These are phyloP conservation scores for Epirrhoe alternata DNA, from an alignment of 2,888 invertebrate genomes.

Conservation along the genomic window DNA sequence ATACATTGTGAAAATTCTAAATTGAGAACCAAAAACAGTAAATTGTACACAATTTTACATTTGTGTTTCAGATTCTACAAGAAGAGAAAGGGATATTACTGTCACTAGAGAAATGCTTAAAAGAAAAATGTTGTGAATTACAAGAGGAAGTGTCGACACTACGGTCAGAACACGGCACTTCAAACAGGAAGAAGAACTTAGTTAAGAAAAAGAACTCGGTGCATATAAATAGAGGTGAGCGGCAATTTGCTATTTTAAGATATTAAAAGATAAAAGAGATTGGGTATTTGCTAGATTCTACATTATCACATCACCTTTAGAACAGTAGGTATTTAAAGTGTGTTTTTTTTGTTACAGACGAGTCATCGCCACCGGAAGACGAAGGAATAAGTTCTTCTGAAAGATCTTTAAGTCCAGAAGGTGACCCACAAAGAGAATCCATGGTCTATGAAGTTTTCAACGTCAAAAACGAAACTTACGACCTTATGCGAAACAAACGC, in stretches of 20 bases:
- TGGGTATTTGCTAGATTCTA: too few relatives aligned
- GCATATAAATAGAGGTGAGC: constrained; percentile 77
- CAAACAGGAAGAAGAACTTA: constrained; percentile 79
- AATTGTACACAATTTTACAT: background rate
- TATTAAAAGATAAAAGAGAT: background rate
- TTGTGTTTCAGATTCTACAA: constrained; percentile 86
- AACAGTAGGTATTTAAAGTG: background rate
- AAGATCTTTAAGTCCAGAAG: constrained; percentile 90
- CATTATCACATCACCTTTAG: too few relatives aligned
- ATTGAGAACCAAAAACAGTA: background rate
- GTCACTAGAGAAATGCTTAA: constrained; percentile 90
- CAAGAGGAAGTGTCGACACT: constrained; percentile 89
- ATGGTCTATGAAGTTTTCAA: constrained; percentile 87
- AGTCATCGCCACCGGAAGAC: constrained; percentile 92
- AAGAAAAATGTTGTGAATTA: constrained; percentile 90
- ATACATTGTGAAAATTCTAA: too few relatives aligned
- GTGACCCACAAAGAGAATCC: constrained; percentile 85
- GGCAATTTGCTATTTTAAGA: background rate
- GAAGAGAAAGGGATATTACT: constrained; percentile 91
- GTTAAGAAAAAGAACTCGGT: constrained; percentile 79
- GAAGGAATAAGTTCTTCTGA: constrained; percentile 96
- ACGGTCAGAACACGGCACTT: constrained; percentile 82
- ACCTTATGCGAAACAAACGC: constrained; percentile 76
- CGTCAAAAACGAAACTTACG: constrained; percentile 84
- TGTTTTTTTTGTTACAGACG: constrained; percentile 72